Evolutionary conservation across 2,888 invertebrate species (phyloP), one percentile per base, ranked within the genome.

Genomic region (Metellina segmentata): DNA sequence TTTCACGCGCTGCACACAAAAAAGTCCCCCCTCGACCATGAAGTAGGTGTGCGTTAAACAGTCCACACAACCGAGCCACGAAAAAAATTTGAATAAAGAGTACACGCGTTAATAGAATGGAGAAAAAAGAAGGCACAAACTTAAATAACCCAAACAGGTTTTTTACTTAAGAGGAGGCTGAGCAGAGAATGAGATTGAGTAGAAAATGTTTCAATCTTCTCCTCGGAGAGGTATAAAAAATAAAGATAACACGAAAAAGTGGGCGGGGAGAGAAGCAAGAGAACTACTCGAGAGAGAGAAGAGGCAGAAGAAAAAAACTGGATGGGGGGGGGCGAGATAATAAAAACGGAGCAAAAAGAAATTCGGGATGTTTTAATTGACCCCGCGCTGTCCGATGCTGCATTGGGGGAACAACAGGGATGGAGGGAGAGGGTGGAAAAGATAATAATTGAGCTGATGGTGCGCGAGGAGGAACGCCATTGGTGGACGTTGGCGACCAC

Each of bases 151-250:
- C 71, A 91, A 91, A 91, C 91, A 88, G 91, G 91, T 91, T 91
- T 91, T 83, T 78, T 61, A 16, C 61, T 61, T 16, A 34, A 34
- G 34, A 34, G 34, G 34, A 34, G 34, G 34, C 34, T 2, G 34
- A 34, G 34, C 4, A 34, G 34, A 34, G 34, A 34, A 34, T 78
- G 53, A 83, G 91, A 91, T 91, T 87, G 87, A 91, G 78, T 78
- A 74, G 91, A 91, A 91, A 91, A 91, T 91, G 91, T 91, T 91
- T 91, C 91, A 91, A 91, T 91, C 91, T 91, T 83, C 90, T 89
- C 77, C 72, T 6, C 6, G 20, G 13, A 6, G 53, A 52, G 9
- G 74, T 49, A 52, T 34, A 82, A 82, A 70, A 71, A 83, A 52
- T 19, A 71, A 52, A 71, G 20, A 79, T 53, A 79, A 87, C n/a